Evolutionary conservation across 2,113 vertebrate species (phyloP).

Genomic region (Laticauda colubrina): DNA sequence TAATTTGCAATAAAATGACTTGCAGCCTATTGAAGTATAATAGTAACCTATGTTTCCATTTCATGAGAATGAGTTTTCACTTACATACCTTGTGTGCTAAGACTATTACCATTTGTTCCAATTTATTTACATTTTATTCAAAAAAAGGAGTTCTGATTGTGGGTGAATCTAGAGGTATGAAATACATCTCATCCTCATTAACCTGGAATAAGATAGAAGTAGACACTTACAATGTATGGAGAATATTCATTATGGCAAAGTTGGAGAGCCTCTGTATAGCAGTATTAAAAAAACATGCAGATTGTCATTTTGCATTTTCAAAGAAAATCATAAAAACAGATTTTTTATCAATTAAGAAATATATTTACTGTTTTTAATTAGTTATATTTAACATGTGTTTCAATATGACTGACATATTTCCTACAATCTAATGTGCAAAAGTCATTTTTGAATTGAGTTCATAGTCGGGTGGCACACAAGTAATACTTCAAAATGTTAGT

Average conservation of each 20-base stretch:
- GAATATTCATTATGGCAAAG: neutral
- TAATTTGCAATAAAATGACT: neutral
- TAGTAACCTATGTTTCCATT: neutral
- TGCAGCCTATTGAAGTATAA: neutral
- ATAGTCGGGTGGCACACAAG: neutral
- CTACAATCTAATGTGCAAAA: neutral
- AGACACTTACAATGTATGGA: neutral
- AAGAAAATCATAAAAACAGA: neutral
- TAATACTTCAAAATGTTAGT: neutral
- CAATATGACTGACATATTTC: neutral
- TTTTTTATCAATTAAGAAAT: neutral
- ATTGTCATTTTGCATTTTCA: neutral
- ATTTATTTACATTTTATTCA: neutral
- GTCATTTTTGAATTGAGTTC: neutral
- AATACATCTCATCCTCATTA: neutral
- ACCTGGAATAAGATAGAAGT: neutral
- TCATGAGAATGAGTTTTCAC: neutral
- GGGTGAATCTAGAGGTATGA: neutral
- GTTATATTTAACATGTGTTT: neutral
- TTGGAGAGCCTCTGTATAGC: neutral
- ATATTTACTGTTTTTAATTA: neutral
- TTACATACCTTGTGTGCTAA: neutral
- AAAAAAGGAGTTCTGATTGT: neutral
- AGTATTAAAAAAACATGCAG: neutral
- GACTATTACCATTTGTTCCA: neutral